Evolutionary conservation across 2,113 vertebrate species (phyloP), one percentile per base, ranked within the genome.

Genomic region (Rhipidura dahli): DNA sequence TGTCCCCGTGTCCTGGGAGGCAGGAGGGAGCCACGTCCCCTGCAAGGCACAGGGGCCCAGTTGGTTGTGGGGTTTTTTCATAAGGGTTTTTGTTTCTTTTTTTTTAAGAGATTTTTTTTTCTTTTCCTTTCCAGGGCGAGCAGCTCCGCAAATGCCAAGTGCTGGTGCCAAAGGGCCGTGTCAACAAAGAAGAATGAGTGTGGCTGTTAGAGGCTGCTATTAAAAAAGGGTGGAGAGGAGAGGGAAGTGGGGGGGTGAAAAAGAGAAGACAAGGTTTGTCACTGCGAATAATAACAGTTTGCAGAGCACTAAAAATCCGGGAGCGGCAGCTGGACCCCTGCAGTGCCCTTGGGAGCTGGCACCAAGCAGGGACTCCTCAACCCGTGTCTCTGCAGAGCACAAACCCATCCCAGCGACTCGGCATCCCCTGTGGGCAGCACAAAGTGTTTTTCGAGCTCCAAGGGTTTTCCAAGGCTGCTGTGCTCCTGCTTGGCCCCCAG

Each of bases 171-270:
- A 96, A 96, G 95, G 93, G 96, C 95, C 96, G 28, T 96, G 96
- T 97, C 96, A 95, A 94, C 87, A 93, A 90, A 95, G 96, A 96
- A 95, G 96, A 97, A 96, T 93, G 95, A 96, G 73, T 47, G 95
- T 91, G 93, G 94, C 90, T 90, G 93, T 95, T 96, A 95, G 78
- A 97, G 82, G 89, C 94, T 93, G 95, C 95, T 96, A 93, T 96
- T 97, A 96, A 96, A 96, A 96, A 61, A 93, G 95, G 96, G 96
- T 83, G 94, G 96, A 80, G 96, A 85, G 45, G 69, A 70, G 69
- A n/a, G n/a, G 51, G 42, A 4, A 49, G 24, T n/a, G n/a, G 56
- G 1, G 23, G 19, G 5, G 5, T 33, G 9, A 6, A 10, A 20
- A 57, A 75, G 10, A 61, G 63, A 72, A 90, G 56, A 87, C 79